Conservation (phyloP, 1,140 invertebrate species). For the Armadillidium nasatum region DNA sequence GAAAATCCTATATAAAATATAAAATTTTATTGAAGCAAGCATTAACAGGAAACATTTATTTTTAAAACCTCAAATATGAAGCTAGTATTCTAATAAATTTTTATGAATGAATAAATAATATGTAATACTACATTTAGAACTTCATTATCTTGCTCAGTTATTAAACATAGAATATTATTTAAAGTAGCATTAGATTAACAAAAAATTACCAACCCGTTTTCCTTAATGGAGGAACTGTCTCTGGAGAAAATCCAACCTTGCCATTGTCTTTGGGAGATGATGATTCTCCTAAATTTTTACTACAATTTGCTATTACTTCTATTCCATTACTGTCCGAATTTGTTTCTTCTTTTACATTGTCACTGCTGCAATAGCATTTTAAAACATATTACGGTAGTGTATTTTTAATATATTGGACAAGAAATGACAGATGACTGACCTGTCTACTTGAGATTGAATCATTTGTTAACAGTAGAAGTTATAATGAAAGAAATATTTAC, state of each 20-base stretch:
- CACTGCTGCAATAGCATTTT: not conserved
- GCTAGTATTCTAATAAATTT: not conserved
- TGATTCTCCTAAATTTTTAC: not conserved
- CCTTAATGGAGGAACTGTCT: conserved; percentile 16
- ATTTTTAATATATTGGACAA: too few species aligned
- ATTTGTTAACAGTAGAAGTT: too few species aligned
- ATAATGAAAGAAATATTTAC: too few species aligned
- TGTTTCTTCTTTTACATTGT: conserved; percentile 10
- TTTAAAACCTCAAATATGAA: not conserved
- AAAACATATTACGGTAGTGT: too few species aligned
- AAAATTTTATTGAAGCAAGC: too few species aligned
- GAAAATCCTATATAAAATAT: too few species aligned
- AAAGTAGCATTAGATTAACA: not conserved
- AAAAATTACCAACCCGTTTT: not conserved
- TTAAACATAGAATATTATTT: not conserved
- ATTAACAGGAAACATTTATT: not conserved
- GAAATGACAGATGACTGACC: too few species aligned
- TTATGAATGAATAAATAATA: not conserved
- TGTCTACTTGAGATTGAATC: too few species aligned
- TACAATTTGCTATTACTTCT: conserved; percentile 17
- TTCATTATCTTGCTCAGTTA: too few species aligned
- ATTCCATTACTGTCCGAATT: not conserved
- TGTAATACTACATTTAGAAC: too few species aligned
- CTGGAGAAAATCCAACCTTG: conserved; percentile 17
- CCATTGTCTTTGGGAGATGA: not conserved